Conservation (phyloP, 2,888 invertebrate genomes). For the Chironomus tentans region DNA sequence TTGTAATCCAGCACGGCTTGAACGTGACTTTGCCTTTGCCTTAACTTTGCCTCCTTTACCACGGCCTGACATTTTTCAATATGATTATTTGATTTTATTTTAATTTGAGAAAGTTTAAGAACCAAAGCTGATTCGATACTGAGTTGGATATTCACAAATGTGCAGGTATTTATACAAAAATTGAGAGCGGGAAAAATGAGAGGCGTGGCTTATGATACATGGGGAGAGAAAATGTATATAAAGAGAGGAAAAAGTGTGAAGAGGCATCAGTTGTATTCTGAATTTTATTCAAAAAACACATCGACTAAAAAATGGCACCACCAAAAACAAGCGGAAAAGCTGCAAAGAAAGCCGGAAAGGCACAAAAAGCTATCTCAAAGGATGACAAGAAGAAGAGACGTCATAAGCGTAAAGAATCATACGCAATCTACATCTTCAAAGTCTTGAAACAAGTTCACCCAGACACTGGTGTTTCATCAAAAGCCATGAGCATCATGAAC, state of each 20-base stretch:
- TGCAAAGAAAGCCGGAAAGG: constrained; percentile 48
- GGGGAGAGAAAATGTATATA: background rate
- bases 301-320: constrained; percentile 31
- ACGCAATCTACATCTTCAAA: background rate
- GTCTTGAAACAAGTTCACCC: too few species aligned
- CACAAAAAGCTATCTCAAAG: constrained; percentile 49
- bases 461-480: too few species aligned
- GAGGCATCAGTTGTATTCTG: background rate
- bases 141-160: background rate
- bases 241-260: background rate
- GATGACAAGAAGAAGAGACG: constrained; percentile 32
- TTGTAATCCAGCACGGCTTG: constrained; percentile 44
- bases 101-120: background rate
- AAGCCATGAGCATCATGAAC: too few species aligned
- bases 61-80: background rate
- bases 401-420: background rate
- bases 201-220: background rate
- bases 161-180: background rate
- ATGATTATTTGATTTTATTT: background rate
- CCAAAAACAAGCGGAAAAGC: constrained; percentile 41
- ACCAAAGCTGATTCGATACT: background rate
- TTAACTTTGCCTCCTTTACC: background rate
- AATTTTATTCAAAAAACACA: background rate
- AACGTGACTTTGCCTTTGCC: constrained; percentile 33
- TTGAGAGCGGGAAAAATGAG: background rate